Evolutionary conservation across 2,797 vertebrate species (phyloP).

Genomic region (Prionace glauca): DNA sequence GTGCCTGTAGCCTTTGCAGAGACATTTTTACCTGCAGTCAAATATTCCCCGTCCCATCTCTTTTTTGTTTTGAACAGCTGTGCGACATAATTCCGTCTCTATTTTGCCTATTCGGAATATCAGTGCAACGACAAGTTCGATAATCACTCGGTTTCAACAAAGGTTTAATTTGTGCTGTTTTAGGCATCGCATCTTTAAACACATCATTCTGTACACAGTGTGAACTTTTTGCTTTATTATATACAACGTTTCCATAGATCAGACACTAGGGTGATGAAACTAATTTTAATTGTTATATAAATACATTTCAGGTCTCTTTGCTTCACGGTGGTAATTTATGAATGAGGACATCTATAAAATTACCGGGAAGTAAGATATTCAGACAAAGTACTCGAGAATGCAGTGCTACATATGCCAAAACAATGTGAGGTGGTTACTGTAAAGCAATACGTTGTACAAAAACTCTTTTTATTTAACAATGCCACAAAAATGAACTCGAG

Average conservation of each 20-base stretch:
- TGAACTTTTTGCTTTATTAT: conserved; percentile 25
- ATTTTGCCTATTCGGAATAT: conserved; percentile 48
- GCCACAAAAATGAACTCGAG: conserved; percentile 48
- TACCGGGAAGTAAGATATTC: neutral
- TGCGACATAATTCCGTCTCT: conserved; percentile 53
- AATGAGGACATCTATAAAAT: neutral
- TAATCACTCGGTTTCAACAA: conserved; percentile 67
- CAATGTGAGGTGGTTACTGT: neutral
- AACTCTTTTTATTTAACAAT: neutral
- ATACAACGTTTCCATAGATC: conserved; percentile 26
- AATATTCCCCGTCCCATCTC: conserved; percentile 45
- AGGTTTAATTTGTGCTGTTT: conserved; percentile 53
- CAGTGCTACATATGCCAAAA: conserved; percentile 25
- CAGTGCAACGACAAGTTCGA: conserved; percentile 48
- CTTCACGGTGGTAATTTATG: neutral
- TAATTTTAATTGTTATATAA: conserved; percentile 37
- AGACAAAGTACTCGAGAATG: conserved; percentile 18
- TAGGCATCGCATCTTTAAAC: conserved; percentile 44
- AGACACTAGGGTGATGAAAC: conserved; percentile 31
- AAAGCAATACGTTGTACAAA: neutral
- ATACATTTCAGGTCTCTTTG: conserved; percentile 25
- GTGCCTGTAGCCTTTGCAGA: conserved; percentile 51
- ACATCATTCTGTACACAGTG: neutral
- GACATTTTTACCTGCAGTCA: conserved; percentile 56
- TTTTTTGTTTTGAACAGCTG: conserved; percentile 62